phyloP scores from a whole-genome alignment of 2,888 invertebrate species.

The Limnephilus lunatus region DNA sequence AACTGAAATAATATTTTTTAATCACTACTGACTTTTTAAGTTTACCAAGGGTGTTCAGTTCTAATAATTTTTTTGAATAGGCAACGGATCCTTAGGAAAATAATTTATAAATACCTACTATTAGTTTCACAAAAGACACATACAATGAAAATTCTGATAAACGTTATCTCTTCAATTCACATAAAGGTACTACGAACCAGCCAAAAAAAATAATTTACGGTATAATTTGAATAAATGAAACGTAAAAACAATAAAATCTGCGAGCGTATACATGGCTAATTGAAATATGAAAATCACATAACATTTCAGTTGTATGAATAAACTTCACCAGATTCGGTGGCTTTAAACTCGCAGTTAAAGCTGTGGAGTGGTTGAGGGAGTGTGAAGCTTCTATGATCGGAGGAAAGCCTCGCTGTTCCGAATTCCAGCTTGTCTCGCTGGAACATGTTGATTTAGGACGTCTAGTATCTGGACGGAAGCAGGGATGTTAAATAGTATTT shows the following conservation, averaged over 20 bases:
- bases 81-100: too few species aligned
- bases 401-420: neutral
- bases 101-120: too few species aligned
- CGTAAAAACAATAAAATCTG: neutral
- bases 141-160: too few species aligned
- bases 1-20: neutral
- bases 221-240: neutral
- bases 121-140: too few species aligned
- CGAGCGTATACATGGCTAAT: neutral
- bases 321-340: neutral
- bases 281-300: neutral
- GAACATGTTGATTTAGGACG: constrained; percentile 32
- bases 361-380: neutral
- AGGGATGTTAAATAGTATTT: neutral
- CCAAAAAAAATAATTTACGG: too few species aligned
- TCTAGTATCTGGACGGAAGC: neutral
- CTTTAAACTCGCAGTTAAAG: neutral
- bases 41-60: too few species aligned
- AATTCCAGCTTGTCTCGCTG: neutral
- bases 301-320: neutral
- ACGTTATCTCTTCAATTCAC: too few species aligned
- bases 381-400: neutral
- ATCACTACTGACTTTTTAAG: too few species aligned
- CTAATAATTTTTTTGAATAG: too few species aligned
- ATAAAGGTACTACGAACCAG: too few species aligned